Evolutionary conservation across 2,113 vertebrate species (phyloP), one percentile per base, ranked within the genome.

Genomic region (Xiphias gladius): DNA sequence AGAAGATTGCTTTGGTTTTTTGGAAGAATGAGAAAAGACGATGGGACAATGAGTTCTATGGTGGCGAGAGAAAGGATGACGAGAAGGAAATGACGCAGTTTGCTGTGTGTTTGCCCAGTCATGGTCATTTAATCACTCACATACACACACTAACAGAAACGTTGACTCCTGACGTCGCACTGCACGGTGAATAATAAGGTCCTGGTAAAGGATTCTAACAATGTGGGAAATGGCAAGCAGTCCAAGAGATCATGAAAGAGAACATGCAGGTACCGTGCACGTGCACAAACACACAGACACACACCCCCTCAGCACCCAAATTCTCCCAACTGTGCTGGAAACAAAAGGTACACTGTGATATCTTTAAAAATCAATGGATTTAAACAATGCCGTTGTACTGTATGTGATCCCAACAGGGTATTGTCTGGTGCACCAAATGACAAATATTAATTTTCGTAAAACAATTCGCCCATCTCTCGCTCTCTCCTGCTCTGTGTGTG

Each of bases 361-460:
- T 80, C 77, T 91, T 82, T 58, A 95, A 92, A 92, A 93, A 89
- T 91, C 96, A 95, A 85, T 66, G 46, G 24, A 88, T 78, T 89
- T 79, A 89, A 84, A 89, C 83, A 82, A 82, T 32, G 28, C 91
- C 88, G 89, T 90, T 85, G 72, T 88, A 88, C 89, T 67, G 46
- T 74, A 66, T 24, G 54, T 81, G 94, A 7, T 90, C 75, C 82
- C n/a, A n/a, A 61, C 77, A 80, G 84, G 74, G 86, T 28, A 84
- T 73, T 65, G 59, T 88, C 71, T 85, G 57, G 65, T 1, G 26
- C 79, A 75, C 52, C 74, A 86, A 79, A 94, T 86, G 77, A 93
- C 93, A 94, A 95, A 95, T 94, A 93, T 59, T 87, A 91, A 92
- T 94, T 92, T 95, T 94, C 87, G 94, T 93, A 83, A 89, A 87